Evolutionary conservation across 2,797 vertebrate genomes (phyloP), one percentile per base, ranked within the genome.

Genomic region (Pangasius macronema): DNA sequence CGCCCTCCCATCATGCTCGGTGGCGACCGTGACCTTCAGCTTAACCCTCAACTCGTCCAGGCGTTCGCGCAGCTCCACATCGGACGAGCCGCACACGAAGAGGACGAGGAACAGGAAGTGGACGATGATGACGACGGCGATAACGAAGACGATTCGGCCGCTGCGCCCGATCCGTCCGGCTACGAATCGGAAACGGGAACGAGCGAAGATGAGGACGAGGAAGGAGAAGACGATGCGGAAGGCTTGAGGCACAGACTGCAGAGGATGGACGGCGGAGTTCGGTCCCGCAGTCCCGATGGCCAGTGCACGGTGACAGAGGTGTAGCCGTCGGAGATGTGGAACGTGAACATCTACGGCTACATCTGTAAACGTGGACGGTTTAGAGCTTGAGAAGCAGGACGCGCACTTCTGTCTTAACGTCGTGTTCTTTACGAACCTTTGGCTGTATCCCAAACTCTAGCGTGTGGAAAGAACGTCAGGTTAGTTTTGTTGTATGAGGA

Each of bases 271-370:
- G 85, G 91, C 79, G 94, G 90, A 7, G 94, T 96, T 77, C 96
- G 97, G 89, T 97, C 98, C 75, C 96, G 97, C 83, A 96, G 97
- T 94, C 98, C 98, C 9, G 98, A 99, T 85, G 98, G 98, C 94
- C 98, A 99, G 95, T 99, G 97, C 93, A 98, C 97, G 49, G 95
- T 98, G 91, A 98, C 97, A 85, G 97, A 99, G 92, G 97, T 99
- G 93, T 99, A 96, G 97, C 93, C 83, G 3, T 80, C 30, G 72
- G 61, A 85, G 76, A n/a, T n/a, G 46, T 27, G 51, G 57, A 30
- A 57, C 2, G 46, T 24, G 33, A 72, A 59, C 46, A 8, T 67
- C n/a, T n/a, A n/a, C n/a, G 13, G 20, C 77, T 27, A 7, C 9
- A 14, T 13, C 55, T 39, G 51, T 55, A 11, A 8, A 53, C 20